Percentiles rank a stretch among this genome's conserved stretches.
phyloP scores from a whole-genome alignment of 2,113 vertebrate species.

The Pterocles orientalis region DNA sequence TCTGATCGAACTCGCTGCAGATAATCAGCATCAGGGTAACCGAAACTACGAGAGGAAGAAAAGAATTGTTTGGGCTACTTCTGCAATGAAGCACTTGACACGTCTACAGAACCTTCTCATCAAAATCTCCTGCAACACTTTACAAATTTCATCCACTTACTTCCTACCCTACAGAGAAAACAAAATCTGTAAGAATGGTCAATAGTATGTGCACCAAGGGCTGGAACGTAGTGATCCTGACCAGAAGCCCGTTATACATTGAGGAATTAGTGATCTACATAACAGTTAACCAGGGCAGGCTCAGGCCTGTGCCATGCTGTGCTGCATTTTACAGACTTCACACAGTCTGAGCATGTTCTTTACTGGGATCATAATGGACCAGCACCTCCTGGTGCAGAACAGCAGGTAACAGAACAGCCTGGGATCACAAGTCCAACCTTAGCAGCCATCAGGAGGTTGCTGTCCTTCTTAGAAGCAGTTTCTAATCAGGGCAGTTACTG shows the following conservation, averaged over 20 bases:
- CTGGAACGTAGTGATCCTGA: neutral
- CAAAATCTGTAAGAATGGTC: neutral
- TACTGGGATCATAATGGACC: neutral
- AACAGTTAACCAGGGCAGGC: neutral
- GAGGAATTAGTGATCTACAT: neutral
- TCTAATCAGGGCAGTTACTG: neutral
- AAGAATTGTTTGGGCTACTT: neutral
- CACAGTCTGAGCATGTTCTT: neutral
- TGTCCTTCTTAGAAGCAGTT: neutral
- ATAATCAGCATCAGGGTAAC: conserved; percentile 78
- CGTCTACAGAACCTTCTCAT: neutral
- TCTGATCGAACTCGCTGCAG: conserved; percentile 75
- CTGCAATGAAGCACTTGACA: neutral
- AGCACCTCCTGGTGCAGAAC: neutral
- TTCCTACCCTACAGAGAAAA: neutral
- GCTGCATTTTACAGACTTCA: neutral
- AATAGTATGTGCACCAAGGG: neutral
- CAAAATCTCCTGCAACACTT: neutral
- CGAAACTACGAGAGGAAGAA: conserved; percentile 67
- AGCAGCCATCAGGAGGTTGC: neutral
- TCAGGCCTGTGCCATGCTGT: neutral
- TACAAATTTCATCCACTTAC: neutral
- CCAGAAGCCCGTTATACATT: neutral
- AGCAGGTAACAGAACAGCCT: neutral
- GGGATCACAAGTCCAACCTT: neutral